A percentile compares a stretch with the other conserved stretches of the same genome.
phyloP scores from a whole-genome alignment of 2,113 vertebrate genomes.

The Acanthisitta chloris region DNA sequence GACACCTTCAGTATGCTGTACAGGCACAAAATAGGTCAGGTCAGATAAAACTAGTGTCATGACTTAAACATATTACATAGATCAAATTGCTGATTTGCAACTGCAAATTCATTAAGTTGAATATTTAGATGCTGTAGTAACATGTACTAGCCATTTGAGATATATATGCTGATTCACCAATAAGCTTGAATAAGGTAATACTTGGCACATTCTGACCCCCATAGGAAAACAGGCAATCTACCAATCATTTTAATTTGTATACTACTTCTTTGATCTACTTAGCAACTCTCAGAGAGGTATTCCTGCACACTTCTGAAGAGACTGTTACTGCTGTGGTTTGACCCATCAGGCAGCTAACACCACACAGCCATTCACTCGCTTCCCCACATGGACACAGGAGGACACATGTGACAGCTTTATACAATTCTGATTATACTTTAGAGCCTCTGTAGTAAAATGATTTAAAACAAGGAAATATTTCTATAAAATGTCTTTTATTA shows the following conservation, averaged over 20 bases:
- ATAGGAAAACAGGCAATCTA: background rate
- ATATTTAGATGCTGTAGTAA: background rate
- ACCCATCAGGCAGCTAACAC: background rate
- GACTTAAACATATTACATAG: background rate
- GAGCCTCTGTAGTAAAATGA: background rate
- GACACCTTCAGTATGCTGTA: background rate
- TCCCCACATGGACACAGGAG: background rate
- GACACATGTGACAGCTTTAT: background rate
- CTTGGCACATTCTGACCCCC: background rate
- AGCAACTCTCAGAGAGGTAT: background rate
- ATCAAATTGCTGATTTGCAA: background rate
- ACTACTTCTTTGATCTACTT: background rate
- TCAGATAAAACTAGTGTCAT: background rate
- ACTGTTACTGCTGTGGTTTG: background rate
- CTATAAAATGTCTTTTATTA: background rate
- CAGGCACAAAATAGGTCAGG: background rate
- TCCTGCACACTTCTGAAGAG: background rate
- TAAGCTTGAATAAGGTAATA: background rate
- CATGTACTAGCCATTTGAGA: background rate
- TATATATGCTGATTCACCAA: background rate
- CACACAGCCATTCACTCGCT: background rate
- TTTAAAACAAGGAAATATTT: background rate
- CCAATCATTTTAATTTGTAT: background rate
- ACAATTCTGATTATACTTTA: no score
- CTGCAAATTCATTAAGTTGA: background rate